These are phyloP conservation scores for Ailurus styani DNA, from an alignment of 2,113 vertebrate species.

Conservation along the genomic window DNA sequence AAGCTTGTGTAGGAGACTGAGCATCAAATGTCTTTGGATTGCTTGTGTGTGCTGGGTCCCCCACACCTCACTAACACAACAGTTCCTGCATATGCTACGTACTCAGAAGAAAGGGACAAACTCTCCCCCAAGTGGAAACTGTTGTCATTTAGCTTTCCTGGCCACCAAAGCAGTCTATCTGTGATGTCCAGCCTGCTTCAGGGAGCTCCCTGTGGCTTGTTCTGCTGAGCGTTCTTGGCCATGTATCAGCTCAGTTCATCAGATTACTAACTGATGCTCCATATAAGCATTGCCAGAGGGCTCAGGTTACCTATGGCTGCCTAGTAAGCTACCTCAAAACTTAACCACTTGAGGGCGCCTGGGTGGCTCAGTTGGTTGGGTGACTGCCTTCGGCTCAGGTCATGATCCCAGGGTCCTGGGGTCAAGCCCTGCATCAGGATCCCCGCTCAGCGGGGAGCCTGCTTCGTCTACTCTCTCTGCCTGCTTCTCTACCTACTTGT, in stretches of 20 bases:
- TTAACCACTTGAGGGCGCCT: not conserved
- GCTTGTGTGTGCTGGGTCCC: not conserved
- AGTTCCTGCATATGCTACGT: no score
- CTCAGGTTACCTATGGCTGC: not conserved
- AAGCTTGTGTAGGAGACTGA: not conserved
- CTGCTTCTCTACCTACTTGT: no score
- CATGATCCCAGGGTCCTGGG: no score
- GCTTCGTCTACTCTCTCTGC: no score
- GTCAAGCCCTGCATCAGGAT: no score
- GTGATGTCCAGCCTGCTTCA: not conserved
- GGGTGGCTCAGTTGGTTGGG: no score
- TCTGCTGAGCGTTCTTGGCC: not conserved
- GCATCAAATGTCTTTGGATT: not conserved
- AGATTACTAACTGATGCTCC: not conserved
- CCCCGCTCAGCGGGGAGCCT: no score
- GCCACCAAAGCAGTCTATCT: not conserved
- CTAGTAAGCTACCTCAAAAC: not conserved
- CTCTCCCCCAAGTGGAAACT: not conserved
- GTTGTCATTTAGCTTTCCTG: not conserved
- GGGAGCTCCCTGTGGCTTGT: not conserved
- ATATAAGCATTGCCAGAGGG: not conserved
- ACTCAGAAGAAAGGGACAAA: not conserved
- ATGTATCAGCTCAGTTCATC: not conserved
- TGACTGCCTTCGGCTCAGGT: no score
- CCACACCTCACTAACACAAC: no score